Evolutionary conservation across 30 jellyfish, hydroid and myxozoan species (phyloP), one percentile per base, ranked within the genome.

Genomic region (Turritopsis rubra): DNA sequence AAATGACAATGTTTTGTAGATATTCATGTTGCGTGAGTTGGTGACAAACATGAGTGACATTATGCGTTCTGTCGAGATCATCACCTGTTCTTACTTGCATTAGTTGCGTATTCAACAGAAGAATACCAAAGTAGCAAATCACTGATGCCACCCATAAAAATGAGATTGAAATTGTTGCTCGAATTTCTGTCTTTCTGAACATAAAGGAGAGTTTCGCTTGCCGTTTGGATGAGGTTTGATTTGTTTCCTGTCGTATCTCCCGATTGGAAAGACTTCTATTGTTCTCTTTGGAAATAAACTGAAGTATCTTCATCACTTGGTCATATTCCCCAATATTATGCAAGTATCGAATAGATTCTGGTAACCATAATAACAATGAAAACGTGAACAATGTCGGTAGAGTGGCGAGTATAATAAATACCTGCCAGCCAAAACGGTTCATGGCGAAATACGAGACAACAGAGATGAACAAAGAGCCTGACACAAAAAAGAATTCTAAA

Each of bases 281-380:
- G 8, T 68, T 23, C 19, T 68, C 77, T 27, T n/a, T 23, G 28
- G 77, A 68, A n/a, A 68, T 68, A 23, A 68, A 23, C 9, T 27
- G 16, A 9, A 68, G 30, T 7, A 19, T 27, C 19, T 68, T 68
- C 21, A 68, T 9, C 9, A 68, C 30, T 68, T 68, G 9, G 8
- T 68, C 77, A 68, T n/a, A 23, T 9, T 23, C 77, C 77, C 77
- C 77, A 7, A 7, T 68, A 27, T 68, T 68, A 7, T 68, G 31
- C 21, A 68, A 19, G 77, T 68, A 68, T n/a, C 30, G 77, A 23
- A 68, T 27, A n/a, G 77, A 68, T 68, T 68, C 77, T n/a, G 77
- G 77, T 9, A 68, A 27, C 77, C 77, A 68, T 23, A 19, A n/a
- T 23, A 68, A 68, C 16, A 68, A 68, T 8, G 77, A 27, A 27